Conservation (phyloP, 2,888 invertebrate species). For the Lomographa bimaculata region DNA sequence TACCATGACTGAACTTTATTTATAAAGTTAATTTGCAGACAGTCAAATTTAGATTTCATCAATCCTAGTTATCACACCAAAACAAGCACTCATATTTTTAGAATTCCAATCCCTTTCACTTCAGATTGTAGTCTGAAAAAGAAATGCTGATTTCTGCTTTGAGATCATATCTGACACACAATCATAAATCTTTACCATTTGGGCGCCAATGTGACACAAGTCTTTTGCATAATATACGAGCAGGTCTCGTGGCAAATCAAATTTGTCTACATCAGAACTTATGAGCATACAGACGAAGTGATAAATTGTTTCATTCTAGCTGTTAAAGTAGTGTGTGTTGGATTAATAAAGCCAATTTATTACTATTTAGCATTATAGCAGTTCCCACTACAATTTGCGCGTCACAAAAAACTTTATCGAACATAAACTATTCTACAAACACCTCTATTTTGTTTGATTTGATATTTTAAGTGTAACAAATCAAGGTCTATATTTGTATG, state of each 20-base stretch:
- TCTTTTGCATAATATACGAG: too few relatives aligned
- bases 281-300: too few relatives aligned
- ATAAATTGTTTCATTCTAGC: constrained; percentile 17
- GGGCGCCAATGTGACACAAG: not conserved
- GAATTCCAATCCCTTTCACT: constrained; percentile 4
- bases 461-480: constrained; percentile 22
- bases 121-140: constrained; percentile 5
- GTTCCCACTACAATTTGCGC: constrained; percentile 56
- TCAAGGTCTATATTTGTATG: constrained; percentile 33
- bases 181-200: not conserved
- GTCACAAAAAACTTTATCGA: constrained; percentile 46
- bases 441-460: constrained; percentile 11
- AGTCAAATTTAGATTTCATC: too few relatives aligned
- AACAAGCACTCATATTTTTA: constrained; percentile 1
- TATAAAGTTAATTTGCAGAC: too few relatives aligned
- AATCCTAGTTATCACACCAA: too few relatives aligned
- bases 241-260: not conserved
- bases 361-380: constrained; percentile 52
- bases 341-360: constrained; percentile 57
- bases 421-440: constrained; percentile 41
- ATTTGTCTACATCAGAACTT: too few relatives aligned
- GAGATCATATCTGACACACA: constrained; percentile 13
- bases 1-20: too few relatives aligned
- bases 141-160: constrained; percentile 15
- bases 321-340: constrained; percentile 39